Evolutionary conservation across 1,140 invertebrate genomes (phyloP), one percentile per base, ranked within the genome.

Genomic region (Lepidurus arcticus): DNA sequence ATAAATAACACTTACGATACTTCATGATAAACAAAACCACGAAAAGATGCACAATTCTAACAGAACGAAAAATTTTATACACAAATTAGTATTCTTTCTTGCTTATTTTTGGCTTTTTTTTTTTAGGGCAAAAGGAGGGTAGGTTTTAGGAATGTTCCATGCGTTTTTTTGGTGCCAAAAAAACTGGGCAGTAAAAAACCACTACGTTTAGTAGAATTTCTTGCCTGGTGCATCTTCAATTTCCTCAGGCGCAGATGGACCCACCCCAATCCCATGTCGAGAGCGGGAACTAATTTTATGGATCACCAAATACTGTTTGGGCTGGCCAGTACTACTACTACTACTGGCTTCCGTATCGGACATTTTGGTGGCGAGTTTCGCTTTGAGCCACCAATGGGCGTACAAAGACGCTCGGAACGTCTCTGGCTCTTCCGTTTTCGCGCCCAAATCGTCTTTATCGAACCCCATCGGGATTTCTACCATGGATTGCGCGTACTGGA

Each of bases 321-420:
- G 53, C 16, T 65, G 53, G 13, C 53, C 13, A 7, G 13, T 65
- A n/a, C 53, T 21, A 21, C 16, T 1, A 21, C 16, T 1, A 65
- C 53, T 16, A 65, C 21, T 21, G 21, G 21, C 13, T 16, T 47
- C 45, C 1, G 16, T 4, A 16, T 65, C 53, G 7, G 9, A 65
- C 16, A 65, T 13, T 16, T 65, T 87, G 78, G 87, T 88, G 34
- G 92, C 92, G 84, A 94, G 88, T 82, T 91, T 90, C 84, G 91
- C 92, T 89, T 94, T 94, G 85, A 94, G 90, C 92, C 93, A 94
- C 93, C 93, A 95, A 86, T 95, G 93, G 79, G 93, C 93, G 84
- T 95, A 95, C 83, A 95, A 87, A 81, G 92, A 92, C 42, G 93
- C 94, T 44, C 91, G 90, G 85, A 91, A 94, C 81, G 90, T 81